Evolutionary conservation across 37 sponge, comb jelly and placozoan species (phyloP), one percentile per base, ranked within the genome.

Genomic region (Agelas oroides): DNA sequence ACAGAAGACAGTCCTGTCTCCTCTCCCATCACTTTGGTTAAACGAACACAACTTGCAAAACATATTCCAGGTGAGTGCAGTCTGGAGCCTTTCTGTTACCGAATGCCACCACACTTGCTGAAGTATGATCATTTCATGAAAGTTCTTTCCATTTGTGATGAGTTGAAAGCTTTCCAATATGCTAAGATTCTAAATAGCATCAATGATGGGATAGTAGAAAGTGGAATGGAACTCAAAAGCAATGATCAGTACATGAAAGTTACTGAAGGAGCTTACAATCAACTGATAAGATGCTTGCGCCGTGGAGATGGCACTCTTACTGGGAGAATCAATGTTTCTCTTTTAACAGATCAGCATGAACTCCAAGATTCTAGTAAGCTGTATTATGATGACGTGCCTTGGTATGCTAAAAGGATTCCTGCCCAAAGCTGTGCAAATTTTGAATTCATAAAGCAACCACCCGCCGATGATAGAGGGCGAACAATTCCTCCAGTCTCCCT

Each of bases 361-460:
- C 60, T 87, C 21, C 53, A 54, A 71, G 38, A 25, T 41, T 3
- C 31, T 38, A 35, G 1, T 33, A 59, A 87, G 25, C 76, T 87
- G 2, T 38, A 53, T 13, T 71, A 72, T 33, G 62, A 87, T 74
- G 88, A 87, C 73, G 74, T 58, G 12, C 88, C 88, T 14, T 87
- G 88, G 88, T 63, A 73, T 53, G 75, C 66, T 20, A 19, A 25
- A 16, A 35, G 81, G 63, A 18, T 82, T 5, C n/a, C 58, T 38
- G 36, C 30, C 12, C 39, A 57, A 13, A 2, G 5, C 1, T 11
- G 21, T 53, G 37, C 20, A 1, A 12, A 78, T 41, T 59, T 59
- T 31, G 6, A 59, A 5, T 60, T 37, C 32, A 15, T 82, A n/a
- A 71, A 16, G 13, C 41, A 27, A n/a, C 78, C 84, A 21, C 80